Base-by-base conservation (phyloP, 1,140 invertebrate species). In the Drosophila takahashii region DNA sequence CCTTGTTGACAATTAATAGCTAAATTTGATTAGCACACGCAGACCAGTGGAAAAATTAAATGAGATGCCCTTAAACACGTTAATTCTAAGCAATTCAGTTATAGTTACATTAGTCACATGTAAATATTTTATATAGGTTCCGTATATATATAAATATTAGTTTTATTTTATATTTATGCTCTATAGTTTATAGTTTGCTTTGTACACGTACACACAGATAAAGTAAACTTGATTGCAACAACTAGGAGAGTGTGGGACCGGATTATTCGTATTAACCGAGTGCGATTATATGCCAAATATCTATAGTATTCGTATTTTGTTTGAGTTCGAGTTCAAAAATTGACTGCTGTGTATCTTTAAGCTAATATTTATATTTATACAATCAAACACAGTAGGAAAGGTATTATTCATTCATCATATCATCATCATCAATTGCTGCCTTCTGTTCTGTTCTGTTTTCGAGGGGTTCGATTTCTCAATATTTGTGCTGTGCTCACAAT, bases 321-420 rank as follows among this genome's bases (percentile, higher is more conserved):
- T 87, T 79, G 56, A 69, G 71, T 78, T 74, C 70, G 79, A 66
- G 66, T 86, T 86, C 79, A 69, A 89, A 86, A 86, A 86, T 86
- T 86, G 83, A 86, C 83, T 73, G 57, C 54, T 32, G 39, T 58
- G 45, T 81, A 56, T 54, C 62, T 54, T 70, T 70, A 70, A 18
- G 65, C 61, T 67, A 53, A 45, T 67, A 69, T 69, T 69, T 70
- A 70, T 70, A 54, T 70, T 61, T 64, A 66, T 81, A 77, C 73
- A 65, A 65, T 72, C 51, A 62, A 81, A 66, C 73, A 57, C 15
- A 47, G 41, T 57, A 59, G 53, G 45, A 58, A 71, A 59, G 61
- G 37, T 45, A 39, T 59, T 39, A 22, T 47, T 16, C 32, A 56
- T 56, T 48, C 22, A 39, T 26, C 13, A 32, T n/a, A n/a, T n/a